Evolutionary conservation across 2,888 invertebrate genomes (phyloP), one percentile per base, ranked within the genome.

Genomic region (Drosophila atripex): DNA sequence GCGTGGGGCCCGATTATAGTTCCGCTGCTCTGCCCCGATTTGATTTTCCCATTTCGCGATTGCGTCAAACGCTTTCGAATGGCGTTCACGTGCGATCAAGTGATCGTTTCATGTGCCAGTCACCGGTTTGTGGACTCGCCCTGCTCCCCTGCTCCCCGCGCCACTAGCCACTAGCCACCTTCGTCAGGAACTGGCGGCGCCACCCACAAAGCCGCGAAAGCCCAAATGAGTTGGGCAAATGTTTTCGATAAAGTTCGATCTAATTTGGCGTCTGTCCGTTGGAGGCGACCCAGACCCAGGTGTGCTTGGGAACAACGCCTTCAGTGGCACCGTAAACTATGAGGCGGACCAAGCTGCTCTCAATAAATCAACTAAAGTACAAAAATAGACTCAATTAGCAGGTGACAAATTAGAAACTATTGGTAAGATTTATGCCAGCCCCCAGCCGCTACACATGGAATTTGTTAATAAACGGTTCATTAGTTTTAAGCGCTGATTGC

Each of bases 51-150:
- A 80, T 70, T 71, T 53, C 38, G 53, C 57, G 70, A 78, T 65
- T 71, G 55, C 52, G 71, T 65, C 68, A 72, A 72, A 71, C 61
- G 61, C 45, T 63, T 71, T 59, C 53, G 45, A 71, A 76, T 72
- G 43, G 69, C 52, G 57, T 82, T 87, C 84, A 84, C 84, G 88
- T 84, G 88, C 86, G 76, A 76, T 87, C 84, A 87, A 74, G 79
- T 87, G 88, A 84, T 85, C 77, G 47, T 41, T 58, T 56, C 71
- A 79, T 76, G 72, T 82, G 83, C 70, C 71, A 64, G 70, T 52
- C 58, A 64, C 47, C 64, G 12, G 57, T 21, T 50, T 66, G 38
- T 45, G 25, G 25, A 28, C 23, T 9, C 32, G 23, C 11, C 38
- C 55, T 18, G 18, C 18, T 18, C 18, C 18, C 14, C 14, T 45